phyloP scores from a whole-genome alignment of 2,797 vertebrate genomes.

The Lagocephalus sceleratus region DNA sequence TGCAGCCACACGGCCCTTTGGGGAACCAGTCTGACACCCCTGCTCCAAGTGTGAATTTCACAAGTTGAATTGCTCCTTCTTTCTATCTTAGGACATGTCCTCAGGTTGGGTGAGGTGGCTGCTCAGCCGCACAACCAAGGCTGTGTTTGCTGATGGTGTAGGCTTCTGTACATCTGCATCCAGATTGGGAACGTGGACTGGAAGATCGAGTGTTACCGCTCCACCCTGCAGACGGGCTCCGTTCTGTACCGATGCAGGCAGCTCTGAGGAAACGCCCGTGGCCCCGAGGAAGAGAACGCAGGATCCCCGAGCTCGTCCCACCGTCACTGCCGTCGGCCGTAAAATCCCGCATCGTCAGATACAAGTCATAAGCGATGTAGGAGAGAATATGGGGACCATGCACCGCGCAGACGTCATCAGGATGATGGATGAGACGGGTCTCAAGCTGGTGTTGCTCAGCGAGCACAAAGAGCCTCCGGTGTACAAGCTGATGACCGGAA shows the following conservation, averaged over 20 bases:
- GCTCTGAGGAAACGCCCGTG: slow-evolving; percentile 7
- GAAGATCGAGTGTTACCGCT: slow-evolving; percentile 5
- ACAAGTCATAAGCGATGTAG: slow-evolving; percentile 78
- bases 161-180: slow-evolving; percentile 25
- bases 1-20: too few relatives aligned
- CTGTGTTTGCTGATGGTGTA: slow-evolving; percentile 30
- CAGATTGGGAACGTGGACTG: slow-evolving; percentile 7
- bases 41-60: too few relatives aligned
- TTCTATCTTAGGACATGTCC: slow-evolving; percentile 75
- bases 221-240: slow-evolving; percentile 37
- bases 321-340: slow-evolving; percentile 78
- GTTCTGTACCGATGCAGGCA: slow-evolving; percentile 56
- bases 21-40: too few relatives aligned
- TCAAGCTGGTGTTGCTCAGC: slow-evolving; percentile 81
- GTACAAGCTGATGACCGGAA: slow-evolving; percentile 87
- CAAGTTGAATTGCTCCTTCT: neutral
- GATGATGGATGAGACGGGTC: slow-evolving; percentile 78
- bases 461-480: slow-evolving; percentile 77
- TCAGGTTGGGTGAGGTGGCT: slow-evolving; percentile 71
- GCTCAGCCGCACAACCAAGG: slow-evolving; percentile 56
- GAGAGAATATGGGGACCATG: slow-evolving; percentile 82
- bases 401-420: slow-evolving; percentile 80
- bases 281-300: slow-evolving; percentile 49
- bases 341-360: slow-evolving; percentile 81
- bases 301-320: slow-evolving; percentile 26